Evolutionary conservation across 2,888 invertebrate genomes (phyloP).

Genomic region (Corythucha ciliata): DNA sequence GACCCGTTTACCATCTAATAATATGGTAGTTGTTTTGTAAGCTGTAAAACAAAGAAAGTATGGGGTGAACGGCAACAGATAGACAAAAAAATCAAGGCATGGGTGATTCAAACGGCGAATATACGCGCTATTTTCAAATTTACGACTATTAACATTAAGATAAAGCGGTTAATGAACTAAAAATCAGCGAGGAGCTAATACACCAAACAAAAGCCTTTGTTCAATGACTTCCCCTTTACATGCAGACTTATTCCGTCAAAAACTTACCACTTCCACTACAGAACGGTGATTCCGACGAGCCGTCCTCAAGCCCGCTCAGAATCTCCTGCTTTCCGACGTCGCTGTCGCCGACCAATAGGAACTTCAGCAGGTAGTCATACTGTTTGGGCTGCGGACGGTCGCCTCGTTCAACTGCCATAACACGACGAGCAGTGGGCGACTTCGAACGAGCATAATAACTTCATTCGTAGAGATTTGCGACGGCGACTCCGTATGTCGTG

Average conservation of each 20-base stretch:
- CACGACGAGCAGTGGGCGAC: slow-evolving; percentile 44
- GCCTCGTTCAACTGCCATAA: slow-evolving; percentile 53
- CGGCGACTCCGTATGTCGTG: too few relatives aligned
- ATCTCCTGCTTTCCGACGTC: slow-evolving; percentile 98
- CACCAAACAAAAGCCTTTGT: too few relatives aligned
- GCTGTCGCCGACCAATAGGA: slow-evolving; percentile 90
- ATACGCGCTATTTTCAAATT: too few relatives aligned
- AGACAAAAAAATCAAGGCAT: too few relatives aligned
- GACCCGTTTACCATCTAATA: slow-evolving; percentile 90
- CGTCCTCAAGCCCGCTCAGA: slow-evolving; percentile 84
- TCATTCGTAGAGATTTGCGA: too few relatives aligned
- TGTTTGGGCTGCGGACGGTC: slow-evolving; percentile 57
- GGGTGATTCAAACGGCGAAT: too few relatives aligned
- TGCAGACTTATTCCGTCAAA: too few relatives aligned
- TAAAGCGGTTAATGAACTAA: too few relatives aligned
- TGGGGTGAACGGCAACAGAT: too few relatives aligned
- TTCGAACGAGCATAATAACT: slow-evolving; percentile 38
- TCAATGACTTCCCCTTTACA: too few relatives aligned
- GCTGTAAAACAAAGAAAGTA: slow-evolving; percentile 58
- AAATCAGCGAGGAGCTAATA: too few relatives aligned
- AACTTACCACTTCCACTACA: slow-evolving; percentile 80
- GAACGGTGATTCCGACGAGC: slow-evolving; percentile 82
- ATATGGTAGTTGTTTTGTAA: slow-evolving; percentile 91
- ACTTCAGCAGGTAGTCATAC: slow-evolving; percentile 92
- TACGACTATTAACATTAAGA: too few relatives aligned